Conservation (phyloP, 2,888 invertebrate genomes). For the Fragum fragum region DNA sequence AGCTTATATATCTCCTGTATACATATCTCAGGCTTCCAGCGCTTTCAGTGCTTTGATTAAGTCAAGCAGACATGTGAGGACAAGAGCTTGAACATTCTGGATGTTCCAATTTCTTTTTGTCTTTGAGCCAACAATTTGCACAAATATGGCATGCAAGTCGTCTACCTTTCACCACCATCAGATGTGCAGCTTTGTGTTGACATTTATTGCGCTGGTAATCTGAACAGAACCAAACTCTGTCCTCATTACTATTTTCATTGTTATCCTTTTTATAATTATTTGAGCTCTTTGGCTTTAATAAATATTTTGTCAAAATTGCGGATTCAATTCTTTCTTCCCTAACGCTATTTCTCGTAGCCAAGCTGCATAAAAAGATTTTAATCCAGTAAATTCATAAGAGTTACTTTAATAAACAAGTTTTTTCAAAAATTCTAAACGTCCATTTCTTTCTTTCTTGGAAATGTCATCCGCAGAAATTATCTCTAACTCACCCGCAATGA, state of each 20-base stretch:
- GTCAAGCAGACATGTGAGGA: neutral
- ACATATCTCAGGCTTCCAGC: too few relatives aligned
- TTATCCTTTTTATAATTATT: neutral
- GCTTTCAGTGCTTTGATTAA: too few relatives aligned
- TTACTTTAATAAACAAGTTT: neutral
- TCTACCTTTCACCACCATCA: neutral
- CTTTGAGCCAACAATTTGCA: constrained; percentile 12
- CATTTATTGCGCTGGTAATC: neutral
- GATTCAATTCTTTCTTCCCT: neutral
- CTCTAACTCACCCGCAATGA: neutral
- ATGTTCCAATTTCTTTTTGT: neutral
- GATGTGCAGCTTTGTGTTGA: neutral
- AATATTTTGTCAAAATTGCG: neutral
- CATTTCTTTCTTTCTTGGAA: neutral
- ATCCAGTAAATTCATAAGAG: constrained; percentile 5
- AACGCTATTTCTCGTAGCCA: neutral
- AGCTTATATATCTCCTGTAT: too few relatives aligned
- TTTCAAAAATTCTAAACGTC: neutral
- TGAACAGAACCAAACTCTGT: neutral
- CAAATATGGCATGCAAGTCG: constrained; percentile 1
- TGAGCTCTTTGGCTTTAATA: neutral
- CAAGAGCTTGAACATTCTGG: constrained; percentile 10
- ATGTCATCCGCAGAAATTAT: constrained; percentile 8
- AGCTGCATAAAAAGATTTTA: constrained; percentile 5
- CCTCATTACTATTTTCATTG: too few relatives aligned